Base-by-base conservation (phyloP, 1,140 invertebrate species). In the Neodiprion lecontei region DNA sequence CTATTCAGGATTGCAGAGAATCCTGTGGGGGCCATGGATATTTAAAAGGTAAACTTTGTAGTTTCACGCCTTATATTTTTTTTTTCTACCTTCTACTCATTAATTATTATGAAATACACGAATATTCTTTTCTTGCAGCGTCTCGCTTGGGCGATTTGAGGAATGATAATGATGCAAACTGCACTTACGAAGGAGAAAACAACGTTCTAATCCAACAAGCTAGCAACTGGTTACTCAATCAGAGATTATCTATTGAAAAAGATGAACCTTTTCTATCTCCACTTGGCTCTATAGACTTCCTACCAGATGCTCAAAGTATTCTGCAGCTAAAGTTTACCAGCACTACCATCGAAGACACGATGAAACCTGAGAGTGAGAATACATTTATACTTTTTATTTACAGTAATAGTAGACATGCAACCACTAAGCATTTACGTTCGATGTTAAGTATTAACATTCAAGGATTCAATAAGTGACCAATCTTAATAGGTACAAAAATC, bases 151-250 rank as follows among this genome's bases (percentile, higher is more conserved):
- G 95, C n/a, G 92, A 95, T 75, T 87, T 98, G 68, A 91, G 96
- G 73, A 93, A 94, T 87, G 94, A 97, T 85, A 94, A 98, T 87
- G 97, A 99, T 89, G 95, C 96, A 0, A 96, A 96, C 79, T 94
- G 94, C 78, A 99, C 97, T 0, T 99, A 98, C 81, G 97, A 99
- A 89, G 98, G 97, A 7, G 97, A 99, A 86, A 98, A 98, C 88
- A 97, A 97, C 87, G 96, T 99, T 65, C 89, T 99, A 8, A 91
- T 97, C 10, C 97, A 99, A 84, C 98, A 99, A 90, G 93, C 96
- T 0, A 96, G 95, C 84, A 99, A 99, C 86, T 96, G 95, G 94
- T 88, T 97, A 66, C 81, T 97, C 48, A 90, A 90, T 50, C 91
- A 95, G 80, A 94, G 91, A 90, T 77, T 82, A 3, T 88, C 86